Percentiles rank a stretch among this genome's conserved stretches.
Evolutionary conservation across 1,140 invertebrate genomes (phyloP).

Genomic region (Diabrotica virgifera): DNA sequence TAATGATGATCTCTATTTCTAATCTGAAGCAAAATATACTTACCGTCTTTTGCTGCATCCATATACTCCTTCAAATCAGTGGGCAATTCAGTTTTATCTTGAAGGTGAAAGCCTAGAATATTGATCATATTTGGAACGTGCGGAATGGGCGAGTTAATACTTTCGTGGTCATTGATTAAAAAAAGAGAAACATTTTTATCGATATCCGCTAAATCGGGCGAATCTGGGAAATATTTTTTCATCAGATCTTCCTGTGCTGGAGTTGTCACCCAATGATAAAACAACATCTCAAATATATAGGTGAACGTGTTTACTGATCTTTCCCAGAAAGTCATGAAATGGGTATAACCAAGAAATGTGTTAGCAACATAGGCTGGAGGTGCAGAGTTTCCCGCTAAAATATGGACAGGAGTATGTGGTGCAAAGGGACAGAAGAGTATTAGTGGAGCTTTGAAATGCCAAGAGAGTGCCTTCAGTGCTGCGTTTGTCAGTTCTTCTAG

Average conservation of each 20-base stretch:
- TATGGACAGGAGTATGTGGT: slow-evolving; percentile 17
- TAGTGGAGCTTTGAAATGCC: slow-evolving; percentile 59
- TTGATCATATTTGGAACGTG: slow-evolving; percentile 53
- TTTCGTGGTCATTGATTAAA: slow-evolving; percentile 42
- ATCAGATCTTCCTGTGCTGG: slow-evolving; percentile 43
- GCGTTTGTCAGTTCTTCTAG: slow-evolving; percentile 66
- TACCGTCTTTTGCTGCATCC: slow-evolving; percentile 52
- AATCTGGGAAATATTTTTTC: slow-evolving; percentile 41
- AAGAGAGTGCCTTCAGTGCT: slow-evolving; percentile 59
- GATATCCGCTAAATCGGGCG: slow-evolving; percentile 51
- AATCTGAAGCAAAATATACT: no score
- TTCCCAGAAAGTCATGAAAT: slow-evolving; percentile 28
- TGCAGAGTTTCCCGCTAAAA: slow-evolving; percentile 42
- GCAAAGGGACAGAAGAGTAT: slow-evolving; percentile 47
- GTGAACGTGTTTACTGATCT: slow-evolving; percentile 45
- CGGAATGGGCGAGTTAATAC: slow-evolving; percentile 34
- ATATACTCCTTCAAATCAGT: slow-evolving; percentile 54
- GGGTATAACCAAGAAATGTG: slow-evolving; percentile 26
- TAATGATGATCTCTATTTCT: no score
- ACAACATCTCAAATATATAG: slow-evolving; percentile 17
- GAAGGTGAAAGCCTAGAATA: slow-evolving; percentile 48
- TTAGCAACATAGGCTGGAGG: slow-evolving; percentile 44
- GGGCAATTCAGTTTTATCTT: slow-evolving; percentile 33
- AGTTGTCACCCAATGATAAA: slow-evolving; percentile 32
- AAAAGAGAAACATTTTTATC: slow-evolving; percentile 51